phyloP scores from a whole-genome alignment of 2,113 vertebrate species.

The Typhlomys cinereus region DNA sequence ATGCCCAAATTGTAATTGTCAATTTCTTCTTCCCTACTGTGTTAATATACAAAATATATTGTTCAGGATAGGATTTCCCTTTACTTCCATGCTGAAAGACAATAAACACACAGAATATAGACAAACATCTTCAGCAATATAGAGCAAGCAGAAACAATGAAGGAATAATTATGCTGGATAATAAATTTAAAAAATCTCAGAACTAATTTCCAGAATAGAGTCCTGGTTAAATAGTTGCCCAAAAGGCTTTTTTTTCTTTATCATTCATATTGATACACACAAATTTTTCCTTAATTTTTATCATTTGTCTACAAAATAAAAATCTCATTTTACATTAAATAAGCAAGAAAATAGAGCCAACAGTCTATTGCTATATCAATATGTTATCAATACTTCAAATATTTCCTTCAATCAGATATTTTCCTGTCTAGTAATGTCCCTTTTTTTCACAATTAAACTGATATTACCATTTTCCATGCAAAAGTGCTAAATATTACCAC shows the following conservation, averaged over 20 bases:
- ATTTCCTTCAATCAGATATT: neutral
- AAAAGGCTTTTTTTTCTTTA: no score
- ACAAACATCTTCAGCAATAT: neutral
- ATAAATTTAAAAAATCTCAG: slow-evolving; percentile 59
- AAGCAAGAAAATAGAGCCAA: neutral
- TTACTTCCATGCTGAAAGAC: no score
- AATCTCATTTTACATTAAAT: neutral
- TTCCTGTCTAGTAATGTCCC: no score
- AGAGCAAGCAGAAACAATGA: neutral
- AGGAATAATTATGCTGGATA: slow-evolving; percentile 60
- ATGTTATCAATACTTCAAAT: slow-evolving; percentile 10
- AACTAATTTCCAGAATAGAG: slow-evolving; percentile 15
- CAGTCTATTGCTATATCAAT: neutral
- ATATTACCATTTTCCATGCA: no score
- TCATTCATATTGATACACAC: neutral
- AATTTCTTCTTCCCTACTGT: slow-evolving; percentile 65
- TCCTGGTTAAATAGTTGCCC: no score
- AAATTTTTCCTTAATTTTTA: neutral
- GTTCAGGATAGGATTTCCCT: no score
- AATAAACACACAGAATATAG: neutral
- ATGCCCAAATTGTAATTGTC: slow-evolving; percentile 61
- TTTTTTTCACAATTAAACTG: no score
- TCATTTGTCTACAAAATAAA: slow-evolving; percentile 22
- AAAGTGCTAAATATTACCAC: no score
- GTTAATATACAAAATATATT: slow-evolving; percentile 49